Conservation (phyloP, 30 jellyfish, hydroid and myxozoan species). For the Morbakka virulenta region DNA sequence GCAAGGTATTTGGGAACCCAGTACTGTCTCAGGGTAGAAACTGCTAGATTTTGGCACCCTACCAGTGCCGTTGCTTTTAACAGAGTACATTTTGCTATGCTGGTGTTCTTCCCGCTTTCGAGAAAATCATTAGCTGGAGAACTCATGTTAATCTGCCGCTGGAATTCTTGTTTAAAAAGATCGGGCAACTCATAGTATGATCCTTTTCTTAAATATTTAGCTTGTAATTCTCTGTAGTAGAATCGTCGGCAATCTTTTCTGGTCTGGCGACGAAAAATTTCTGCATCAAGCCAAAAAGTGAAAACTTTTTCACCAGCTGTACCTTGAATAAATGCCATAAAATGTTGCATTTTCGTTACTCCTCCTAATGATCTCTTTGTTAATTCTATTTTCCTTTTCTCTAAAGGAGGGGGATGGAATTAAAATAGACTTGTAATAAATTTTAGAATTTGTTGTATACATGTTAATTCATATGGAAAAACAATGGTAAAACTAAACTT, state of each 20-base stretch:
- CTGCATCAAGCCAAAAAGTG: conserved; percentile 88
- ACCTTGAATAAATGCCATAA: conserved; percentile 69
- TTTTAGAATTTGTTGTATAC: too few relatives aligned
- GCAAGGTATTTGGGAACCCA: conserved; percentile 88
- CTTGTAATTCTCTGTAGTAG: conserved; percentile 62
- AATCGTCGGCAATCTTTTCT: conserved; percentile 63
- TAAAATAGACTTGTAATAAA: too few relatives aligned
- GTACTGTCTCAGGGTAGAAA: conserved; percentile 34
- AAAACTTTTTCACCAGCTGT: conserved; percentile 73
- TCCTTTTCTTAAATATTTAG: conserved; percentile 55
- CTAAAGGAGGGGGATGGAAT: too few relatives aligned
- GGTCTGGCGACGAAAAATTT: conserved; percentile 80
- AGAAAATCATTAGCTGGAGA: not conserved
- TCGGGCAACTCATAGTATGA: conserved; percentile 56
- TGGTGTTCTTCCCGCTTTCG: not conserved
- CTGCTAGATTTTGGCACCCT: conserved; percentile 36
- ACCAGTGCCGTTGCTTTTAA: too few relatives aligned
- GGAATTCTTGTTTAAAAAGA: conserved; percentile 14
- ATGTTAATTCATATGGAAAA: too few relatives aligned
- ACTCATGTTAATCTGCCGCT: not conserved
- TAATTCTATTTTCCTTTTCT: too few relatives aligned
- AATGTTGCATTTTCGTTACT: conserved; percentile 73
- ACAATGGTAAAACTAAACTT: too few relatives aligned
- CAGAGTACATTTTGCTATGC: too few relatives aligned
- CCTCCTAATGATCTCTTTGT: too few relatives aligned